Conservation (phyloP, 2,113 vertebrate genomes). For the Cyphomyrus discorhynchus region DNA sequence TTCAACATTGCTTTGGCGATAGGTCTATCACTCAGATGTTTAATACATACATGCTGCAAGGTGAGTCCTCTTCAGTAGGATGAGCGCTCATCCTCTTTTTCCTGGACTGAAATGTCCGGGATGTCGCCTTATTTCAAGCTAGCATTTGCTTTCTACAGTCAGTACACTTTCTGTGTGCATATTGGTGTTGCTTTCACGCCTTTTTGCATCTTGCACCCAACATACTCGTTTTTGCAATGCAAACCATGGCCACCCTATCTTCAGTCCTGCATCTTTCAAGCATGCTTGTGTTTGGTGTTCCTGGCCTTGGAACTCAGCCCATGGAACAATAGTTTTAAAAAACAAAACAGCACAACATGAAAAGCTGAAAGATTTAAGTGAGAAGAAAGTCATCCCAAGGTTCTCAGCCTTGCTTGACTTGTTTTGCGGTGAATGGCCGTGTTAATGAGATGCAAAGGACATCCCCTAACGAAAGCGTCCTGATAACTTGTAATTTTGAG, state of each 20-base stretch:
- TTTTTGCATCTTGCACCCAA: not conserved
- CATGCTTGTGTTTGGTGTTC: not conserved
- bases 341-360: not conserved
- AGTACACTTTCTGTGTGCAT: not conserved
- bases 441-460: slow-evolving; percentile 65
- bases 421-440: slow-evolving; percentile 57
- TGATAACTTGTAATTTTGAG: slow-evolving; percentile 52
- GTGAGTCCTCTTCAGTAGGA: not conserved
- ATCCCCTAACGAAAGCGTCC: slow-evolving; percentile 64
- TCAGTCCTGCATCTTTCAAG: not conserved
- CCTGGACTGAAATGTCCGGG: not conserved
- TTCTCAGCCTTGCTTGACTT: slow-evolving; percentile 6
- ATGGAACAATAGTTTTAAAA: not conserved
- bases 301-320: not conserved
- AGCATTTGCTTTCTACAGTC: not conserved
- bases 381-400: slow-evolving; percentile 2
- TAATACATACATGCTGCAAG: not conserved
- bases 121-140: not conserved
- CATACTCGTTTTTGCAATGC: not conserved
- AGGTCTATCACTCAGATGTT: not conserved
- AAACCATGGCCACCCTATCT: not conserved
- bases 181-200: not conserved
- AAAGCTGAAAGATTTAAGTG: not conserved
- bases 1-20: not conserved
- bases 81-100: not conserved